Base-by-base conservation (phyloP, 1,140 invertebrate species). In the Samia ricini region DNA sequence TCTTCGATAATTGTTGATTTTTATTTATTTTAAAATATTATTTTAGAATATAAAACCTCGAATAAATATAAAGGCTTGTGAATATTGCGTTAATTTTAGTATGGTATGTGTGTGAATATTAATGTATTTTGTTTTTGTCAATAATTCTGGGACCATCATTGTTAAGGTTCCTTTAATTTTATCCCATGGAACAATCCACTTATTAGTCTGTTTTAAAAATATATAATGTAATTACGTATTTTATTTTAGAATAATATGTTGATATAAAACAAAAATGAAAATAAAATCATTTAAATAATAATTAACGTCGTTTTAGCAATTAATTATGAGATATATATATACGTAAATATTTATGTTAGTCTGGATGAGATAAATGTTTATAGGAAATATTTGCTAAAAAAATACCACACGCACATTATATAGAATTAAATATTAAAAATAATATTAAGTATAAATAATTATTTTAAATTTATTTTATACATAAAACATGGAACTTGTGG, bases 331-430 rank as follows among this genome's bases (percentile, higher is more conserved):
- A 42, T 4, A 42, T 42, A 42, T 42, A 15, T 42, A 42, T 42
- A 15, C n/a, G 1, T 42, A 15, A 42, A 2, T 42, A 42, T 42
- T 42, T 42, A 42, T 42, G 15, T 3, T 42, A 42, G n/a, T 15
- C 12, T 42, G 33, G 15, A 42, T 42, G 33, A 42, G 33, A 26
- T 4, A 42, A 10, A 42, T 15, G n/a, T 42, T 15, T 42, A 77
- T 81, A 77, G 74, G 69, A 68, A 60, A 48, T 48, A 72, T 61
- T 68, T 68, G 71, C 55, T 74, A 76, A 70, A 57, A 79, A 78
- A 81, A 83, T 73, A 74, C 71, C 75, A 75, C 79, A 86, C 83
- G 83, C 83, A 83, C 77, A 80, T 77, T 64, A 70, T 74, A 65
- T 74, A 77, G 60, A 23, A 23, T 55, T 22, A 42, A 42, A 26